phyloP scores from a whole-genome alignment of 2,888 invertebrate species.

The Drosophila histrio region DNA sequence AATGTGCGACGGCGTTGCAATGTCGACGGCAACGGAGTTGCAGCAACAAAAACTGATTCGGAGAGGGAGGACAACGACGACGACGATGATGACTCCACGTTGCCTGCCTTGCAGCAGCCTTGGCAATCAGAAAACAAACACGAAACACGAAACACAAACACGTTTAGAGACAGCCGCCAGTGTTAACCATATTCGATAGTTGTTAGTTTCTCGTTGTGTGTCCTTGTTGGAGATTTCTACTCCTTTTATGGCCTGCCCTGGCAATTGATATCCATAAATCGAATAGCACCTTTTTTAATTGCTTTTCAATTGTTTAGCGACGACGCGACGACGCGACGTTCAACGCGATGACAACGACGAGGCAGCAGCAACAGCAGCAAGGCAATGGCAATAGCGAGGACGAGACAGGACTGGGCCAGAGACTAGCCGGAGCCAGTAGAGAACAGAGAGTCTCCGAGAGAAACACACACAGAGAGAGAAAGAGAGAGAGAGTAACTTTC shows the following conservation, averaged over 20 bases:
- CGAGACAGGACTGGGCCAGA: constrained; percentile 52
- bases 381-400: constrained; percentile 65
- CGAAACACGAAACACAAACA: neutral
- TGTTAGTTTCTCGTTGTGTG: constrained; percentile 45
- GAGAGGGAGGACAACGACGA: constrained; percentile 30
- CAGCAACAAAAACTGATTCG: constrained; percentile 5
- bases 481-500: neutral
- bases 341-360: constrained; percentile 35
- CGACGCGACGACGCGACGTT: no score
- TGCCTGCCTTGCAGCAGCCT: constrained; percentile 66
- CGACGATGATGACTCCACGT: constrained; percentile 65
- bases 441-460: constrained; percentile 11
- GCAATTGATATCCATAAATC: constrained; percentile 64
- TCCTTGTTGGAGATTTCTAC: constrained; percentile 45
- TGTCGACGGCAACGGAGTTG: constrained; percentile 13
- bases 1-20: constrained; percentile 80
- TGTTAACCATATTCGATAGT: constrained; percentile 60
- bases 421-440: constrained; percentile 52
- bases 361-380: constrained; percentile 42
- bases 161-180: constrained; percentile 51
- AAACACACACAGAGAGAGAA: no score
- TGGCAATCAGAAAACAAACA: constrained; percentile 52
- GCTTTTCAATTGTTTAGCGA: constrained; percentile 48
- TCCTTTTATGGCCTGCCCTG: constrained; percentile 57
- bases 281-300: constrained; percentile 54